These are phyloP conservation scores for Spodoptera littoralis DNA, from an alignment of 2,888 invertebrate species.

Conservation along the genomic window DNA sequence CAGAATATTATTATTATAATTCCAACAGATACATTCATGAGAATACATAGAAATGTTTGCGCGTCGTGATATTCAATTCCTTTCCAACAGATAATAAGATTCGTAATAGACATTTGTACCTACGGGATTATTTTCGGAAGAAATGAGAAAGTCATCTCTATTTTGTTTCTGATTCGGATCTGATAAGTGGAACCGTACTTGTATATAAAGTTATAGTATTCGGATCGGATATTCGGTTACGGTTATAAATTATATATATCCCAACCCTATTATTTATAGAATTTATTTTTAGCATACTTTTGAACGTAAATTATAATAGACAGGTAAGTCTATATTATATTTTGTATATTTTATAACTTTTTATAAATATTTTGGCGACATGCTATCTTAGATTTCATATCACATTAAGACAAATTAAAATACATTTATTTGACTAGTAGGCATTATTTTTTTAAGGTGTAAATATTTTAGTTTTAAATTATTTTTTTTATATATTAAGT, in stretches of 20 bases:
- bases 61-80: slow-evolving; percentile 10
- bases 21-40: neutral
- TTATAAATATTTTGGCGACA: too few species aligned
- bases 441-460: too few species aligned
- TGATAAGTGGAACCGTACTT: slow-evolving; percentile 8
- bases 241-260: neutral
- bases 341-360: too few species aligned
- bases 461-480: too few species aligned
- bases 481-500: too few species aligned
- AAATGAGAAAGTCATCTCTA: slow-evolving; percentile 11
- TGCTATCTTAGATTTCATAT: too few species aligned
- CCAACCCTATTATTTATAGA: too few species aligned
- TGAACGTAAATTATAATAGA: too few species aligned
- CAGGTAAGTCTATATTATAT: too few species aligned
- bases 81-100: slow-evolving; percentile 1
- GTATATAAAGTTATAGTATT: neutral
- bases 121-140: slow-evolving; percentile 2
- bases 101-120: slow-evolving; percentile 14
- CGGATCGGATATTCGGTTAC: neutral
- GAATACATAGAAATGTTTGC: slow-evolving; percentile 4
- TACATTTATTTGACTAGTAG: too few species aligned
- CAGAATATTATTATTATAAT: slow-evolving; percentile 2
- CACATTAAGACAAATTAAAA: too few species aligned
- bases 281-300: too few species aligned
- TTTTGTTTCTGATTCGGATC: slow-evolving; percentile 1